Evolutionary conservation across 2,888 invertebrate species (phyloP).

Genomic region (Lepidochitona cinerea): DNA sequence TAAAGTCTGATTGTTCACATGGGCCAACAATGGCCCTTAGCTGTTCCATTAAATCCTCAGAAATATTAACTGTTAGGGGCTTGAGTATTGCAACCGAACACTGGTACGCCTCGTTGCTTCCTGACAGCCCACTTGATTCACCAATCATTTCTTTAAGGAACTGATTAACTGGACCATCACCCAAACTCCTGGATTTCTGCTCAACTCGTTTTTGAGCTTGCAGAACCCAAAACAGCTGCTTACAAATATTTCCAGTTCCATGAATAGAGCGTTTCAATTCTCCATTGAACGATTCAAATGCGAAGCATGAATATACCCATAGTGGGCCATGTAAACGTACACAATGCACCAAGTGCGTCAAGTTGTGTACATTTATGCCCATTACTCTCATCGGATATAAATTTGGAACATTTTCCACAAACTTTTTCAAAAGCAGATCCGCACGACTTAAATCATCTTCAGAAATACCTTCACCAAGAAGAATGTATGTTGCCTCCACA

Average conservation of each 20-base stretch:
- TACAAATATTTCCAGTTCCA: conserved; percentile 33
- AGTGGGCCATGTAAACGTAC: conserved; percentile 31
- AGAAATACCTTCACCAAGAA: conserved; percentile 24
- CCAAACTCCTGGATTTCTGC: no score
- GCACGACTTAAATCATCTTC: conserved; percentile 13
- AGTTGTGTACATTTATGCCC: no score
- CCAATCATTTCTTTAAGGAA: no score
- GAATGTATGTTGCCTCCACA: conserved; percentile 24
- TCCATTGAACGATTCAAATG: conserved; percentile 36
- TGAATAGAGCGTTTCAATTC: conserved; percentile 26
- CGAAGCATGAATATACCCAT: conserved; percentile 37
- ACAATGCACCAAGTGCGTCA: conserved; percentile 19
- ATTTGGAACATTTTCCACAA: conserved; percentile 8
- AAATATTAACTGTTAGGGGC: no score
- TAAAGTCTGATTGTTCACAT: no score
- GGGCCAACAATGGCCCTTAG: no score
- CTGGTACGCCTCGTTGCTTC: no score
- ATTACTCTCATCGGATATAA: no score
- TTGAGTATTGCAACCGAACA: no score
- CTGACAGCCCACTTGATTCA: no score
- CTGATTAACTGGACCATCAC: no score
- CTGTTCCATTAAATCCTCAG: no score
- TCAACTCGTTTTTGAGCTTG: conserved; percentile 27
- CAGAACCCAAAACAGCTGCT: conserved; percentile 28
- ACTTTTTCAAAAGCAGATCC: conserved; percentile 10